Evolutionary conservation across 1,140 invertebrate species (phyloP), one percentile per base, ranked within the genome.

Genomic region (Drosophila saltans): DNA sequence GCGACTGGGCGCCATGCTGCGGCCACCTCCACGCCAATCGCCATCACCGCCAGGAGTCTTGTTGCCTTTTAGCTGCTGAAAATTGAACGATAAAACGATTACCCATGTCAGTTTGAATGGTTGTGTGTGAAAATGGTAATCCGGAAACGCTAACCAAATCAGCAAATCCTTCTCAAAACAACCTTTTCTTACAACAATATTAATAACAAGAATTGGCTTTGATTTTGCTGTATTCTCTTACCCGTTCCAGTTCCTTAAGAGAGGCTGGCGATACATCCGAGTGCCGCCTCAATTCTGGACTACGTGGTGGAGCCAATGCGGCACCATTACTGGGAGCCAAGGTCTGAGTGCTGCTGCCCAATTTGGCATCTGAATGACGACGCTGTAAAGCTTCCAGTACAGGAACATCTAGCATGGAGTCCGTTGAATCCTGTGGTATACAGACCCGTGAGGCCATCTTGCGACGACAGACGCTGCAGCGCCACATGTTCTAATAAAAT

Each of bases 181-280:
- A 36, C 33, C 33, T 36, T 36, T 36, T 36, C 6, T 36, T 36
- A 36, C 6, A 5, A 6, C 33, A 36, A 6, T 4, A 36, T 36
- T 36, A 36, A 4, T 36, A 36, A 36, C 6, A 7, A 36, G 33
- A 36, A 36, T 11, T 66, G 16, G 28, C 2, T 21, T 43, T 8
- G 33, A 6, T 28, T 16, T 26, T 10, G 3, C 16, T 10, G 9
- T 2, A 10, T 24, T 11, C 16, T 90, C 92, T 93, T 93, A 97
- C 96, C 94, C 97, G 96, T 93, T 97, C 96, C 1, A 97, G 93
- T 92, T 97, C 96, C 86, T 97, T 97, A 3, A 97, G 93, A 41
- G 96, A 97, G 0, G 96, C 96, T 0, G 96, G 96, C 16, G 96
- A 97, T 0, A 97, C 96, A 72, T 97, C 96, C 1, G 96, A 97